Base-by-base conservation (phyloP, 2,113 vertebrate genomes). In the Poeciliopsis occidentalis region DNA sequence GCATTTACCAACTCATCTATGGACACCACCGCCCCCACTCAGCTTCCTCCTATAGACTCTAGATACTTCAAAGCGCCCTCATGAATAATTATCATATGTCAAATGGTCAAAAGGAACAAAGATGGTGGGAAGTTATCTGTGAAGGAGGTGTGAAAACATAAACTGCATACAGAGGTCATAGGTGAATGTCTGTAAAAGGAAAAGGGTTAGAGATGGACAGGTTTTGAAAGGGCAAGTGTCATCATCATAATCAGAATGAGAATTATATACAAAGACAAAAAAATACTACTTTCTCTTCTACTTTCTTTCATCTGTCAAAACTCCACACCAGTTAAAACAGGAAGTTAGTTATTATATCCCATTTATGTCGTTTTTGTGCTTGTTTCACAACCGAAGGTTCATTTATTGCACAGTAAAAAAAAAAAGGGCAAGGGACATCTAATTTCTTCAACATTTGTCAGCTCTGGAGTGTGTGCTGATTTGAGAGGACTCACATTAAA, bases 261-360 rank as follows among this genome's bases (percentile, higher is more conserved):
- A 87, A 89, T 81, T 74, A 76, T 71, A 84, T 82, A 84, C 67
- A 69, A 74, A 80, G 44, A 76, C 30, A 60, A 63, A 80, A 68
- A 81, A 54, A 81, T 69, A 80, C 66, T 78, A 71, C 73, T 72
- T 60, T 27, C 74, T 77, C 64, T 81, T 68, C 75, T 85, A 69
- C 81, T 83, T 54, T 22, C 51, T 85, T 63, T 81, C 78, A 67
- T 85, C 83, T 82, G 89, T 89, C 69, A 77, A 79, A 60, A 65
- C 71, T 73, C 51, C 67, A 82, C 76, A 79, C 73, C 86, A 87
- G 86, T 88, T 88, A 91, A 67, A 73, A 61, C 15, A 1, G 73
- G 81, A 91, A 90, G 79, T 75, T 80, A 67, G 66, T 32, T 60
- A 87, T 85, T 83, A 92, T 92, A 91, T 85, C 85, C 83, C 76